A percentile compares a stretch with the other conserved stretches of the same genome.
Evolutionary conservation across 2,888 invertebrate genomes (phyloP).

Genomic region (Pycnomerus fuliginosus): DNA sequence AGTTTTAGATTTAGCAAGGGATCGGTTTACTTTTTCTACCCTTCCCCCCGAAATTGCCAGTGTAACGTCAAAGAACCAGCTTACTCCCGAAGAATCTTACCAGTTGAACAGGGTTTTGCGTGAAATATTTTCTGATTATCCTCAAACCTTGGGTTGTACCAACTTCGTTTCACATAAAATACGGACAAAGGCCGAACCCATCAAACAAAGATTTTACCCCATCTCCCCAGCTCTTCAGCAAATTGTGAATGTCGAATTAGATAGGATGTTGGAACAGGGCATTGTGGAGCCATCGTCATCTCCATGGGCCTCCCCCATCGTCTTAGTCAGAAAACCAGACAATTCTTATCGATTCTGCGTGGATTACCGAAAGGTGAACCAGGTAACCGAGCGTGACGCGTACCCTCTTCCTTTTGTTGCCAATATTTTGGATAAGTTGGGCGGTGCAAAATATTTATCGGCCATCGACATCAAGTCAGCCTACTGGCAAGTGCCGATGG

Average conservation of each 20-base stretch:
- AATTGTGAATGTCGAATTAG: constrained; percentile 1
- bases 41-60: neutral
- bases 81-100: neutral
- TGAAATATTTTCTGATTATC: neutral
- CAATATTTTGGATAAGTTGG: constrained; percentile 7
- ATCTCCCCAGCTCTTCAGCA: too few relatives aligned
- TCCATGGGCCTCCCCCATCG: too few relatives aligned
- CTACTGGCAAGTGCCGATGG: too few relatives aligned
- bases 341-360: neutral
- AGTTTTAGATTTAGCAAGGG: constrained; percentile 14
- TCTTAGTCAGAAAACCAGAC: constrained; percentile 7
- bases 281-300: too few relatives aligned
- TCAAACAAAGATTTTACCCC: too few relatives aligned
- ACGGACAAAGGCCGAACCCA: too few relatives aligned
- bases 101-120: neutral
- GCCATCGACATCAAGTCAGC: too few relatives aligned
- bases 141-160: neutral
- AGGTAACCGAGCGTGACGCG: constrained; percentile 10
- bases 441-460: constrained; percentile 11
- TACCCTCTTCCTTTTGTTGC: constrained; percentile 13
- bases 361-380: neutral
- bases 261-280: constrained; percentile 1
- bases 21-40: constrained; percentile 13
- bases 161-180: too few relatives aligned
- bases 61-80: neutral